Evolutionary conservation across 2,888 invertebrate genomes (phyloP).

Genomic region (Lasioglossum figueresi): DNA sequence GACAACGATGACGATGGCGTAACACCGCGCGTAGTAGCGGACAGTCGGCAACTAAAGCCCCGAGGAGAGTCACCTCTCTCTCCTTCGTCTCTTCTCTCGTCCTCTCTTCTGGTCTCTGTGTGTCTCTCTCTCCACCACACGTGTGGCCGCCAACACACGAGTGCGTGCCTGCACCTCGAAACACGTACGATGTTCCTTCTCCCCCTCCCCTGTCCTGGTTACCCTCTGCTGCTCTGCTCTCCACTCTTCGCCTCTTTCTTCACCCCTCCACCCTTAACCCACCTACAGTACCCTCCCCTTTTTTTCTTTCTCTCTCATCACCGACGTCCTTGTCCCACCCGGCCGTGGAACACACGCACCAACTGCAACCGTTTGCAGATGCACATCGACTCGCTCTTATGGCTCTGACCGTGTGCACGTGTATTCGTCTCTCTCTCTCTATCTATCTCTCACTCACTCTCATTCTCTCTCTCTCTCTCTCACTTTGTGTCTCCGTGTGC

Average conservation of each 20-base stretch:
- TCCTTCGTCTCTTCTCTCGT: slow-evolving; percentile 71
- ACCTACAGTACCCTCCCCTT: slow-evolving; percentile 57
- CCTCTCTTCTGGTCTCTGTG: slow-evolving; percentile 63
- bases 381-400: slow-evolving; percentile 49
- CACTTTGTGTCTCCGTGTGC: slow-evolving; percentile 14
- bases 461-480: neutral
- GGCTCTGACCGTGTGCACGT: slow-evolving; percentile 3
- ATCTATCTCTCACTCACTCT: neutral
- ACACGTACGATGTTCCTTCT: slow-evolving; percentile 58
- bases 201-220: slow-evolving; percentile 36
- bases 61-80: slow-evolving; percentile 77
- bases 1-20: slow-evolving; percentile 70
- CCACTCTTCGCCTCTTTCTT: slow-evolving; percentile 24
- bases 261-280: slow-evolving; percentile 53
- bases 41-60: slow-evolving; percentile 78
- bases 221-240: slow-evolving; percentile 41
- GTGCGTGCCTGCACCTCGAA: slow-evolving; percentile 66
- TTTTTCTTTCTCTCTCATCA: slow-evolving; percentile 42
- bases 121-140: slow-evolving; percentile 60
- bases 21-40: slow-evolving; percentile 78
- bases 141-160: slow-evolving; percentile 65
- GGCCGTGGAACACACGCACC: slow-evolving; percentile 52
- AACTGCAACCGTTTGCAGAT: slow-evolving; percentile 70
- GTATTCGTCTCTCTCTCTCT: neutral
- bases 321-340: slow-evolving; percentile 28